Evolutionary conservation across 2,888 invertebrate genomes (phyloP), one percentile per base, ranked within the genome.

Genomic region (Plebejus melissa): DNA sequence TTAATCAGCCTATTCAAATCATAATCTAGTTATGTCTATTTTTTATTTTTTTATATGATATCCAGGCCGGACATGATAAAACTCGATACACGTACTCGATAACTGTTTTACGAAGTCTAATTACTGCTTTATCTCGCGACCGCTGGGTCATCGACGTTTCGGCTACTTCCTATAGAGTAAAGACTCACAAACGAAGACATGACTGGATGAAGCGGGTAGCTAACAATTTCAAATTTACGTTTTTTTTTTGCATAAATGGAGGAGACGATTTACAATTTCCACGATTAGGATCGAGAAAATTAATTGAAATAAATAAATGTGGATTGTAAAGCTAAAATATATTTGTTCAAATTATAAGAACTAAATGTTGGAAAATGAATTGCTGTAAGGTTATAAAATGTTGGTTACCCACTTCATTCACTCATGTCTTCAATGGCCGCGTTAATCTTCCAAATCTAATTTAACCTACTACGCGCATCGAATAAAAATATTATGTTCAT

Each of bases 21-120:
- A 16, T 16, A 54, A 54, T 54, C 16, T 4, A 54, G 54, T 13
- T 54, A 4, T 87, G 85, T 88, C 88, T 89, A 86, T 71, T 9
- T 22, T 22, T 22, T 22, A 22, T 22, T 22, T 22, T 71, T 70
- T 71, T 46, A 71, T 46, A 71, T 16, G 13, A 72, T 32, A 72
- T 72, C 36, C 7, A 32, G 50, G 54, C 41, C 13, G 11, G n/a
- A 72, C 7, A 54, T 50, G 87, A 86, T 87, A 88, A 89, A 86
- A 89, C 54, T 89, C 84, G 92, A 92, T 92, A 89, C 90, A 92
- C 88, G 86, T 88, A 88, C 87, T 83, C 84, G 92, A 92, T 92
- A 91, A 90, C 87, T 88, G 88, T 72, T 72, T 72, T 88, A 85
- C 85, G 89, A 84, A 86, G 87, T 85, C 90, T 93, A 92, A 93